Evolutionary conservation across 2,113 vertebrate species (phyloP), one percentile per base, ranked within the genome.

Genomic region (Cacatua alba): DNA sequence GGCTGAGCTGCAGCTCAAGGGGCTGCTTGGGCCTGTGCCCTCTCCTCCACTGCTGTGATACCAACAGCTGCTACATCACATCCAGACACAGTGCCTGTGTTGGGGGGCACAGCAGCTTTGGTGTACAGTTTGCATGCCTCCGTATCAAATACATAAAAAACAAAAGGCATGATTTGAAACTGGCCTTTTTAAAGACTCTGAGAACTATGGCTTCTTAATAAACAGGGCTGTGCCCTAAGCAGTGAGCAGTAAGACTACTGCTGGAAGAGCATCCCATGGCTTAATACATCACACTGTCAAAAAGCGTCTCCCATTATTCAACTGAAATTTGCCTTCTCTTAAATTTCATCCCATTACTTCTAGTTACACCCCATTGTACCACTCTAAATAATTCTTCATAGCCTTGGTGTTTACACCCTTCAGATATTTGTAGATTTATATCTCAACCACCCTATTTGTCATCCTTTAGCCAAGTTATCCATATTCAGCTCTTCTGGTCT

Each of bases 321-420:
- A 65, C 70, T 92, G 96, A 96, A 96, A 96, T 97, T 94, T 97
- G 96, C 96, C 95, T 96, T 96, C 96, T 96, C 96, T 95, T 96
- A 96, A 96, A 97, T 96, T 96, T 95, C 91, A 96, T 97, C 92
- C 96, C 95, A 97, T 97, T 97, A 97, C 95, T 96, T 95, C 96
- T 95, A 96, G 96, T 96, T 97, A 97, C 94, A 97, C 96, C 95
- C 96, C 88, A 96, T 95, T 97, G 95, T 97, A 96, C 95, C 95
- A 95, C 95, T 96, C 95, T 94, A 95, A 96, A 96, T 96, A 97
- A 97, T 96, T 96, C 95, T 96, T 97, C 96, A 96, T 95, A 96
- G 96, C 95, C 96, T 97, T 97, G 96, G 95, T 96, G 95, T 96
- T 97, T 97, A 97, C 96, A 96, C 88, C 96, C 96, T 97, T 97